phyloP scores from a whole-genome alignment of 2,888 invertebrate genomes.

The Orthosia cruda region DNA sequence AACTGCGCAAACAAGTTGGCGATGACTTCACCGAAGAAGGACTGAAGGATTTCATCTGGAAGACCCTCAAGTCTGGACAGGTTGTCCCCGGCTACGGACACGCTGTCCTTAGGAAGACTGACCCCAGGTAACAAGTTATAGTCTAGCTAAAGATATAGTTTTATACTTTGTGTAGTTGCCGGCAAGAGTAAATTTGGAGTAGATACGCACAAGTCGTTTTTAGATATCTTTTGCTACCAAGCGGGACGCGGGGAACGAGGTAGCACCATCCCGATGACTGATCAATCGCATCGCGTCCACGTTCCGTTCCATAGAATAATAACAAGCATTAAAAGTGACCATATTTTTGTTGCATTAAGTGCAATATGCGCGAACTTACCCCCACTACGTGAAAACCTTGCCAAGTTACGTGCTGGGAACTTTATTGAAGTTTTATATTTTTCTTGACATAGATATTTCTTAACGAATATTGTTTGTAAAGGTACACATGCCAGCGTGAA shows the following conservation, averaged over 20 bases:
- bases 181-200: too few relatives aligned
- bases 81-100: slow-evolving; percentile 99
- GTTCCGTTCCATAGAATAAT: too few relatives aligned
- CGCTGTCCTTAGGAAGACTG: slow-evolving; percentile 98
- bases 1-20: slow-evolving; percentile 96
- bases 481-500: slow-evolving; percentile 98
- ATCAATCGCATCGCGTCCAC: too few relatives aligned
- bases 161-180: background rate
- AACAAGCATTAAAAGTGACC: too few relatives aligned
- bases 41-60: slow-evolving; percentile 99
- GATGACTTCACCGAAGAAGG: slow-evolving; percentile 97
- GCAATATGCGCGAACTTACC: too few relatives aligned
- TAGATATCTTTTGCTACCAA: too few relatives aligned
- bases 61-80: slow-evolving; percentile 98
- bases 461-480: slow-evolving; percentile 58
- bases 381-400: too few relatives aligned
- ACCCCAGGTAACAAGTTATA: slow-evolving; percentile 92
- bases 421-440: background rate
- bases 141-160: background rate
- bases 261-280: too few relatives aligned
- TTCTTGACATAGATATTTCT: background rate
- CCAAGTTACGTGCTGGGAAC: too few relatives aligned
- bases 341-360: too few relatives aligned
- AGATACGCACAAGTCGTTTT: too few relatives aligned
- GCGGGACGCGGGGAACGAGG: too few relatives aligned